Evolutionary conservation across 2,113 vertebrate genomes (phyloP), one percentile per base, ranked within the genome.

Genomic region (Neomonachus schauinslandi): DNA sequence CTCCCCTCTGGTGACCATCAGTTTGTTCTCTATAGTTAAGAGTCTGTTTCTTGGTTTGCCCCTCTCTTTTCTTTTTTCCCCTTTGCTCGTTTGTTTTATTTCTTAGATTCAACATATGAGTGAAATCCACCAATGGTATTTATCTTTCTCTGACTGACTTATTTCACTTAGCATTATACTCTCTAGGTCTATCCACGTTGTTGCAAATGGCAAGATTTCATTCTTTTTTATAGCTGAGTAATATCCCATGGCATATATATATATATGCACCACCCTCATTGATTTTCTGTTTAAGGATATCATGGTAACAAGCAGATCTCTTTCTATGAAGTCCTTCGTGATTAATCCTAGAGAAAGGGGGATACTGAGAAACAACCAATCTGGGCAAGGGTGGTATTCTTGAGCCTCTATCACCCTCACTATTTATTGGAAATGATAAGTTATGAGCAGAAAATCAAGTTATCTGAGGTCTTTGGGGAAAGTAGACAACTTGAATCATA

Each of bases 261-360:
- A 69, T 69, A 36, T 18, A 69, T 31, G 4, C 46, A 46, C 46
- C 53, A 53, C 89, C 91, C 71, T 97, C 92, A 96, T 98, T 97
- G 96, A 98, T 98, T 98, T 98, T 97, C 90, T 96, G 74, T 94
- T 97, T 92, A 94, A 96, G 95, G 96, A 92, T 77, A 96, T 98
- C 96, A 91, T 31, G 94, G 97, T 98, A 98, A 98, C 93, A 97
- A 96, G 93, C 57, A 96, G 69, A 63, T 96, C 96, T 98, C 97
- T 98, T 98, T 96, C 91, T 89, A 94, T 91, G 67, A 98, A 98
- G 74, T 94, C 69, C 49, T 97, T 98, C 97, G 96, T 80, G 82
- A 98, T 98, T 98, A 98, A 98, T 67, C 65, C 89, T 95, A 96
- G 95, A 98, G 97, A 98, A 98, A 97, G 92, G 81, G 92, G 1